Evolutionary conservation across 2,113 vertebrate genomes (phyloP), one percentile per base, ranked within the genome.

Genomic region (Setophaga coronata): DNA sequence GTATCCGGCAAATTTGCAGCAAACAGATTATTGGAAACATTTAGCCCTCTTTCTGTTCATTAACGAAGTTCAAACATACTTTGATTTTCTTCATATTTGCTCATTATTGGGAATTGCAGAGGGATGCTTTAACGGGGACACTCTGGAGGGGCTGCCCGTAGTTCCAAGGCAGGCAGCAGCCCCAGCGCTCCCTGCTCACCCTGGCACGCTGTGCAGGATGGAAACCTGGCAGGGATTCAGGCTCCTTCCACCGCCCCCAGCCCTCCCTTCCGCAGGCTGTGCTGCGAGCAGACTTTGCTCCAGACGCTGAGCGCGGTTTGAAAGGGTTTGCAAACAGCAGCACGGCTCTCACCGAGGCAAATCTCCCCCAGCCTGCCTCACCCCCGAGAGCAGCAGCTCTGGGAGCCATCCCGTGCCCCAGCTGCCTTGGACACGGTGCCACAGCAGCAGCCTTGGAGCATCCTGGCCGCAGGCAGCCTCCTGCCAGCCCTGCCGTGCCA

Each of bases 191-290:
- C 79, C 79, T 43, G 74, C 87, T 77, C 8, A 15, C 92, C 89
- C 87, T 12, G 8, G n/a, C 76, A 89, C 7, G 2, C 92, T 95
- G 58, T 15, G 79, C 18, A 0, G 90, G 90, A 92, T 0, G 47
- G 93, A 96, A 97, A 95, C 56, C 60, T 93, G 93, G 95, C 95
- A 81, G 4, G 56, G 80, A 53, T 48, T 95, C 95, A 89, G 85
- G 45, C 28, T 81, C 28, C 92, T 60, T 7, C 62, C 4, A 0
- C 62, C 33, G 0, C 65, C 81, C 64, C 64, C 61, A 43, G 60
- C 40, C 43, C 92, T 83, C 82, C 71, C 51, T 90, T 64, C 95
- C 5, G 36, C 76, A 60, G 89, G 87, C 93, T 92, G 18, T 48
- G 51, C 93, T 26, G 70, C 23, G 11, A 69, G 90, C 95, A 90